Conservation (phyloP, 2,113 vertebrate genomes). For the Paratilapia polleni region DNA sequence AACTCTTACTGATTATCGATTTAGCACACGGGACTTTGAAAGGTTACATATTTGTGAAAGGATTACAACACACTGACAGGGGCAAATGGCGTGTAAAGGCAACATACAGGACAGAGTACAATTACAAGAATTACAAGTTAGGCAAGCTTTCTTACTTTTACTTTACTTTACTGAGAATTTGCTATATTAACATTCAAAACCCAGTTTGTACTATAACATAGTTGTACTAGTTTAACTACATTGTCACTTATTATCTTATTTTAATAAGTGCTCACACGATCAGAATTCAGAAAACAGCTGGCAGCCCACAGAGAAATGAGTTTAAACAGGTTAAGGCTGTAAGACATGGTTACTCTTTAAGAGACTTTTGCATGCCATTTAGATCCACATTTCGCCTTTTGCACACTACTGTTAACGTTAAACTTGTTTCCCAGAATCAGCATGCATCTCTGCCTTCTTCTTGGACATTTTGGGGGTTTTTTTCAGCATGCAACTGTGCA, state of each 20-base stretch:
- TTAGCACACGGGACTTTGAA: conserved; percentile 53
- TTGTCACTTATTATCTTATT: background rate
- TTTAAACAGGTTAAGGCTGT: background rate
- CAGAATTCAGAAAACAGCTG: background rate
- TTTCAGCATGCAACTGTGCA: conserved; percentile 47
- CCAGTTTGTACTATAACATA: background rate
- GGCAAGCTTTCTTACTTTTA: background rate
- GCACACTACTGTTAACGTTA: background rate
- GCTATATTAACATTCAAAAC: background rate
- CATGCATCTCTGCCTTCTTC: background rate
- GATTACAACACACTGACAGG: conserved; percentile 48
- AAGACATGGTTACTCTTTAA: background rate
- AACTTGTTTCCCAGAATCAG: background rate
- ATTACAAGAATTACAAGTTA: background rate
- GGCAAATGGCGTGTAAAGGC: background rate
- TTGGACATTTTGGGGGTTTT: conserved; percentile 24
- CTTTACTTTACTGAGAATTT: background rate
- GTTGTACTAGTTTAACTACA: background rate
- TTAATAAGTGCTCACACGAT: background rate
- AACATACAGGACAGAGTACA: conserved; percentile 21
- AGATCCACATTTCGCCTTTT: background rate
- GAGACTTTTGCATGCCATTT: background rate
- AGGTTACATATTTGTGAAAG: conserved; percentile 52
- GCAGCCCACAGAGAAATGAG: background rate
- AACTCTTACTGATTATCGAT: conserved; percentile 56